Conservation (phyloP, 2,797 vertebrate genomes). For the Cirrhinus mrigala region DNA sequence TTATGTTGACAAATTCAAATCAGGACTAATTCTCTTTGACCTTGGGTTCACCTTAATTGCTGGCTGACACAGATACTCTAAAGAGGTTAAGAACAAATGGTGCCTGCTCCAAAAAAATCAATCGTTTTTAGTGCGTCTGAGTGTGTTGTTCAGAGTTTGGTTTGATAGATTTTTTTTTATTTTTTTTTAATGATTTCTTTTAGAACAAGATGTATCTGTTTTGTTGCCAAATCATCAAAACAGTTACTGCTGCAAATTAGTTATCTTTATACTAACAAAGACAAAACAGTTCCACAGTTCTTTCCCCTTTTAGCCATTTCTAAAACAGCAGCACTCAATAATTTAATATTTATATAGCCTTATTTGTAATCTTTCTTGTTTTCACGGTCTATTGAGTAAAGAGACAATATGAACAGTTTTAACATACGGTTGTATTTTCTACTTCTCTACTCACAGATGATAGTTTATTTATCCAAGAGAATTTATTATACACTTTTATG, state of each 20-base stretch:
- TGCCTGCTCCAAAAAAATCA: conserved; percentile 76
- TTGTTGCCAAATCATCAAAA: conserved; percentile 64
- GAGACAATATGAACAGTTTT: not conserved
- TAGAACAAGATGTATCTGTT: not conserved
- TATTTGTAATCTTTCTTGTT: not conserved
- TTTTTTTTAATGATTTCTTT: conserved; percentile 58
- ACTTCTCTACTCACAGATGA: conserved; percentile 24
- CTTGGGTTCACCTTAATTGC: conserved; percentile 90
- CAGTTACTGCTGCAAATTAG: not conserved
- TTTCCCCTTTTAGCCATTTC: not conserved
- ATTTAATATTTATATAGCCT: not conserved
- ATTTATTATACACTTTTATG: conserved; percentile 12
- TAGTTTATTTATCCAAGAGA: conserved; percentile 10
- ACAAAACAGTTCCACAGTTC: not conserved
- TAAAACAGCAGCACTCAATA: not conserved
- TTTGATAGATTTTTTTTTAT: conserved; percentile 63
- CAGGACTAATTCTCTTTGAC: conserved; percentile 81
- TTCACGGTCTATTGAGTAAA: not conserved
- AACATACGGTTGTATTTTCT: conserved; percentile 20
- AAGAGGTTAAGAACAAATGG: conserved; percentile 74
- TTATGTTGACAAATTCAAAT: conserved; percentile 75
- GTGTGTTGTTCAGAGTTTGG: conserved; percentile 56
- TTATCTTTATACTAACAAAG: not conserved
- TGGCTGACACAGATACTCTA: conserved; percentile 78
- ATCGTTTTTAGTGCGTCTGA: conserved; percentile 59